Conservation (phyloP, 2,888 invertebrate species). For the Laothoe populi region DNA sequence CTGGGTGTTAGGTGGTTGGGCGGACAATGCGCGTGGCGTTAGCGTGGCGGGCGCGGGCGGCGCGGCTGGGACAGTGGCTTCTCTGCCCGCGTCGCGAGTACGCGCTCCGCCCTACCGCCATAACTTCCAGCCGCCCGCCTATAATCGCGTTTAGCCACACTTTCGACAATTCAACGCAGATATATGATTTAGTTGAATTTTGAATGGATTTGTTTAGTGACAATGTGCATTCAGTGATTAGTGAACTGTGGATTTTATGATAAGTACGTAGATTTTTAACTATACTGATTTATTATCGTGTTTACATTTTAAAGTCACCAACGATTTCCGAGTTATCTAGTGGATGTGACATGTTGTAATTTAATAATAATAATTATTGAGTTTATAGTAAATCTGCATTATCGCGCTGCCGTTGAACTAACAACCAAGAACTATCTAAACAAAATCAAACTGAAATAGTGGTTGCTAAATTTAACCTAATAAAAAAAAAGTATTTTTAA, state of each 20-base stretch:
- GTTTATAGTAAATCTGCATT: not conserved
- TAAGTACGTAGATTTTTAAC: not conserved
- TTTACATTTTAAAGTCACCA: not conserved
- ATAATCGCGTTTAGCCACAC: slow-evolving; percentile 45
- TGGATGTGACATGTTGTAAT: not conserved
- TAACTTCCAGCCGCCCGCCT: slow-evolving; percentile 49
- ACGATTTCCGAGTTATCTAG: not conserved
- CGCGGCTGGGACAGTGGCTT: slow-evolving; percentile 66
- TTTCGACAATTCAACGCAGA: slow-evolving; percentile 41
- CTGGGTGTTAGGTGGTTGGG: not conserved
- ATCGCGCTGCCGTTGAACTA: not conserved
- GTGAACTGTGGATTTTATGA: slow-evolving; percentile 3
- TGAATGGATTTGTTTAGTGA: slow-evolving; percentile 52
- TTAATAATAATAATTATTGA: not conserved
- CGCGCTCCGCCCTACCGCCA: slow-evolving; percentile 56
- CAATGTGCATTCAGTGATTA: slow-evolving; percentile 24
- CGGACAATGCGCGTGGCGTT: slow-evolving; percentile 54
- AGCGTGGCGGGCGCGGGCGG: slow-evolving; percentile 53
- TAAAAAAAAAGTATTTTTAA: too few species aligned
- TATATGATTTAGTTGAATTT: slow-evolving; percentile 35
- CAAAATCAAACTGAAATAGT: not conserved
- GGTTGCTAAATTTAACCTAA: not conserved
- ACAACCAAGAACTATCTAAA: too few species aligned
- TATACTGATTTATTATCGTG: not conserved
- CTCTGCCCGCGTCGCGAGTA: slow-evolving; percentile 64